Evolutionary conservation across 2,797 vertebrate genomes (phyloP).

Genomic region (Esox masquinongy): DNA sequence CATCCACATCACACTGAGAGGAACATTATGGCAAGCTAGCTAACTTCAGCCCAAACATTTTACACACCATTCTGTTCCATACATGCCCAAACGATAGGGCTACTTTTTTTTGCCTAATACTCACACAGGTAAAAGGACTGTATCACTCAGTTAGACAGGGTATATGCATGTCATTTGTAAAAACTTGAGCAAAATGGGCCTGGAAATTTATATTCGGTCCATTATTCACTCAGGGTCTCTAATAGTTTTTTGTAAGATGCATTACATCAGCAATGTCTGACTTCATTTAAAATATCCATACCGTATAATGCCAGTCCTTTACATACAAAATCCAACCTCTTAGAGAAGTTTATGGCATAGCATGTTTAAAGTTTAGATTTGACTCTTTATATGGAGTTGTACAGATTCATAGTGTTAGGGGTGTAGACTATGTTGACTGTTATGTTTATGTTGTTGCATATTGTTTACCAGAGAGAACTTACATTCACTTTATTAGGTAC

Average conservation of each 20-base stretch:
- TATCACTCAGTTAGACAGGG: constrained; percentile 13
- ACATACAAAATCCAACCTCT: constrained; percentile 15
- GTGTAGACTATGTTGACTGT: background rate
- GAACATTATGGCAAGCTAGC: constrained; percentile 15
- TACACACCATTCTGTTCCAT: constrained; percentile 9
- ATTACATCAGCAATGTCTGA: constrained; percentile 15
- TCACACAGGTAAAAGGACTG: background rate
- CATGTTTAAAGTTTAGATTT: background rate
- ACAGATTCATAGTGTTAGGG: background rate
- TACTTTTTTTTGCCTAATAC: constrained; percentile 25
- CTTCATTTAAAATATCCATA: constrained; percentile 19
- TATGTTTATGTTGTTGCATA: constrained; percentile 1
- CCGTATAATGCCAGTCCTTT: constrained; percentile 20
- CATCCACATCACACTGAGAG: constrained; percentile 23
- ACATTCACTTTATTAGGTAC: no score
- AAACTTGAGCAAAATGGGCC: constrained; percentile 32
- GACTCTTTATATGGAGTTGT: constrained; percentile 7
- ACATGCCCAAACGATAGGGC: constrained; percentile 22
- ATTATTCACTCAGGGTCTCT: constrained; percentile 53
- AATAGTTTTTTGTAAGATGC: constrained; percentile 29
- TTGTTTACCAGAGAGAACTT: constrained; percentile 3
- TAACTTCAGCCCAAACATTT: constrained; percentile 13
- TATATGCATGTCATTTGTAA: constrained; percentile 27
- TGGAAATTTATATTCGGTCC: constrained; percentile 27
- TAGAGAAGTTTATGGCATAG: background rate